Percentiles rank a stretch among this genome's conserved stretches.
Evolutionary conservation across 2,113 vertebrate species (phyloP).

Genomic region (Phylloscopus whistleri): DNA sequence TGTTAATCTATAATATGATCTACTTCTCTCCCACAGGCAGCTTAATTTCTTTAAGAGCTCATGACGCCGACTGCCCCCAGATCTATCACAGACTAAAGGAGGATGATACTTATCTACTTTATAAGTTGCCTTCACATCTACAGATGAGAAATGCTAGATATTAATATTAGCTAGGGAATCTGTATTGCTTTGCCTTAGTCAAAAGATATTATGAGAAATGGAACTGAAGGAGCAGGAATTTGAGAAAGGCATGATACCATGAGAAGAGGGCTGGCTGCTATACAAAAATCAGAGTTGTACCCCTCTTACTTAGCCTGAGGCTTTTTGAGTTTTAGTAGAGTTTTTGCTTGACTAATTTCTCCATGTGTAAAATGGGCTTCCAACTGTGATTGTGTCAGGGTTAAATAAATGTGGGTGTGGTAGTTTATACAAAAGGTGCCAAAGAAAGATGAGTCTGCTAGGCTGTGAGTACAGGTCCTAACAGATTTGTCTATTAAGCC

Average conservation of each 20-base stretch:
- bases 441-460: conserved; percentile 4
- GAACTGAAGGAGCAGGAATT: not conserved
- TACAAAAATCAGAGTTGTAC: not conserved
- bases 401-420: conserved; percentile 37
- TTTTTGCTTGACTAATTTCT: conserved; percentile 48
- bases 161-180: not conserved
- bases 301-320: not conserved
- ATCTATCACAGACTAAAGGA: not conserved
- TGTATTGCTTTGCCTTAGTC: not conserved
- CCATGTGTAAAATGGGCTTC: conserved; percentile 13
- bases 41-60: not conserved
- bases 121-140: not conserved
- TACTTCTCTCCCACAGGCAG: not conserved
- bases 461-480: not conserved
- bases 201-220: not conserved
- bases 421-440: conserved; percentile 23
- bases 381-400: not conserved
- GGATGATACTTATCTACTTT: not conserved
- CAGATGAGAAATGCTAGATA: not conserved
- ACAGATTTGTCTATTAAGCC: conserved; percentile 15
- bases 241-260: not conserved
- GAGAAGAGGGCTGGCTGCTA: not conserved
- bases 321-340: not conserved
- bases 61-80: not conserved
- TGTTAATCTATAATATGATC: not conserved